These are phyloP conservation scores for Tenthredo livida DNA, from an alignment of 2,888 invertebrate species.

Conservation along the genomic window DNA sequence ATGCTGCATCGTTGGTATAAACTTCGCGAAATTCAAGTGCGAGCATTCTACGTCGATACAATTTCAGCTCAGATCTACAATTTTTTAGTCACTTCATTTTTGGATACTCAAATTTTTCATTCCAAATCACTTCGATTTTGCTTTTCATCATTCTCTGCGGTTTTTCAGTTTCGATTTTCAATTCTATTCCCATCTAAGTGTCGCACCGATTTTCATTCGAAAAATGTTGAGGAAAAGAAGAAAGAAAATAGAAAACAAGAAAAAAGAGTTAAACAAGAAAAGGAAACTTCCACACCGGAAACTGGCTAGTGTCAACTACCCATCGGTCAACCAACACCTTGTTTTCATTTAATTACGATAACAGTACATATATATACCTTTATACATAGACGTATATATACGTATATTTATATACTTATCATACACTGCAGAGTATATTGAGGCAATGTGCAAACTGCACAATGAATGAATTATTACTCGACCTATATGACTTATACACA, in stretches of 20 bases:
- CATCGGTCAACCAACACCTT: conserved; percentile 50
- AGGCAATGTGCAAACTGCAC: not conserved
- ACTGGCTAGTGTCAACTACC: conserved; percentile 56
- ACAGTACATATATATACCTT: conserved; percentile 7
- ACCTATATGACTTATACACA: too few relatives aligned
- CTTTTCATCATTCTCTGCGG: too few relatives aligned
- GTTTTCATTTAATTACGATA: conserved; percentile 51
- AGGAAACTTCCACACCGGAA: conserved; percentile 69
- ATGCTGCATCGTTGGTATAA: too few relatives aligned
- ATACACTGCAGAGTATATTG: not conserved
- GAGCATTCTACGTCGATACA: too few relatives aligned
- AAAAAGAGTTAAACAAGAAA: not conserved
- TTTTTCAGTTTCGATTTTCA: too few relatives aligned
- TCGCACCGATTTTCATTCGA: not conserved
- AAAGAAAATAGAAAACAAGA: not conserved
- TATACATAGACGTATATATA: not conserved
- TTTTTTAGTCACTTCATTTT: too few relatives aligned
- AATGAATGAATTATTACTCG: too few relatives aligned
- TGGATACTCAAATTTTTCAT: too few relatives aligned
- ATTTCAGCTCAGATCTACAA: too few relatives aligned
- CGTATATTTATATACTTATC: not conserved
- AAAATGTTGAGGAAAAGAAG: too few relatives aligned
- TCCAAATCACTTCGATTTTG: too few relatives aligned
- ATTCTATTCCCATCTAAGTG: not conserved
- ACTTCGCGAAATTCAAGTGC: too few relatives aligned